A percentile compares a stretch with the other conserved stretches of the same genome.
These are phyloP conservation scores for Porites lobata DNA, from an alignment of 92 coral and sea anemone genomes.

Conservation along the genomic window DNA sequence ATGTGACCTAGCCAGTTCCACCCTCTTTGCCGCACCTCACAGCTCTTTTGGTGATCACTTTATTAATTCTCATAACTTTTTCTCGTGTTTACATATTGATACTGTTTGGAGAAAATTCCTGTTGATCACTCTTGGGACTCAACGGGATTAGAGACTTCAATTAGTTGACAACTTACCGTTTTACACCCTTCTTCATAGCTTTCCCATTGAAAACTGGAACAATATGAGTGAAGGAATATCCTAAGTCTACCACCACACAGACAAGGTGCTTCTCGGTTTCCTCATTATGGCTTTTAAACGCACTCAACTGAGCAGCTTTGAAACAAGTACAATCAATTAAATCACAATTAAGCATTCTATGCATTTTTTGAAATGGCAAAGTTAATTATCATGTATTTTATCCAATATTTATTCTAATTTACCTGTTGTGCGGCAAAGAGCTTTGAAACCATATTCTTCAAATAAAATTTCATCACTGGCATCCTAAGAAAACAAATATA, in stretches of 20 bases:
- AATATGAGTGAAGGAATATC: constrained; percentile 96
- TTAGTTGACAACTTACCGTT: constrained; percentile 62
- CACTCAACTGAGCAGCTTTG: constrained; percentile 93
- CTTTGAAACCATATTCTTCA: constrained; percentile 94
- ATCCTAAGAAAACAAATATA: constrained; percentile 61
- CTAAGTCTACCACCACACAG: constrained; percentile 93
- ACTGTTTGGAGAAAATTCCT: too few relatives aligned
- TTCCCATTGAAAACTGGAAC: constrained; percentile 99
- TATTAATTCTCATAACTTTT: too few relatives aligned
- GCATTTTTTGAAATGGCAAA: not conserved
- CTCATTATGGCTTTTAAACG: constrained; percentile 85
- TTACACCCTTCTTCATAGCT: constrained; percentile 88
- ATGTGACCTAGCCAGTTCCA: too few relatives aligned
- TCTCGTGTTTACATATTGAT: too few relatives aligned
- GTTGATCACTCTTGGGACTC: too few relatives aligned
- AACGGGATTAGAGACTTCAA: not conserved
- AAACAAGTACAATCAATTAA: not conserved
- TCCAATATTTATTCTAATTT: not conserved
- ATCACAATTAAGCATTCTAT: not conserved
- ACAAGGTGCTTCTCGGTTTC: constrained; percentile 80
- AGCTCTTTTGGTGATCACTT: too few relatives aligned
- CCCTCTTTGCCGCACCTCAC: too few relatives aligned
- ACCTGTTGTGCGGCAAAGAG: constrained; percentile 93
- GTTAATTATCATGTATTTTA: too few relatives aligned
- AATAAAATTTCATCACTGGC: constrained; percentile 96